Base-by-base conservation (phyloP, 2,113 vertebrate species). In the Mola mola region DNA sequence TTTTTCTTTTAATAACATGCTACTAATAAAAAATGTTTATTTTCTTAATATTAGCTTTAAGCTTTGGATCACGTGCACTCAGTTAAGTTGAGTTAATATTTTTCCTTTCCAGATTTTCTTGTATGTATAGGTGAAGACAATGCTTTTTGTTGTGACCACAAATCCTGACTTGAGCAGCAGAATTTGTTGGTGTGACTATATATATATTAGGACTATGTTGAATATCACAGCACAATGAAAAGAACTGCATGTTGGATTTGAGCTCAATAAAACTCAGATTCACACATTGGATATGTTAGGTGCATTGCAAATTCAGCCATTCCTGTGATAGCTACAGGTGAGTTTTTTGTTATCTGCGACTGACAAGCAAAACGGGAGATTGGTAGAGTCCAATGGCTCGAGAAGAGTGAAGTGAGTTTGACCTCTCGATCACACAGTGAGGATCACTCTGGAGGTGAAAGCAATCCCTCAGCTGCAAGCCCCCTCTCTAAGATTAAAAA, bases 381-480 rank as follows among this genome's bases (percentile, higher is more conserved):
- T 31, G 21, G 20, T 42, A 40, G 17, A 47, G 56, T 66, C 56
- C 31, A 25, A 34, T 24, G 29, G 48, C 51, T 51, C 2, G 0
- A 53, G 31, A 15, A 24, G 13, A 74, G 52, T 50, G 19, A 75
- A 74, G 51, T 37, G 29, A 38, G 52, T 66, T 44, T 57, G 58
- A 80, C 66, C 77, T 75, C 19, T 42, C 15, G 44, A 56, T 20
- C 82, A 83, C 79, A 86, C 51, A 73, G 71, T 53, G 12, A 24
- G 16, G 36, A 72, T 84, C 43, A 28, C 19, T 65, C 34, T 21
- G 25, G 47, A 75, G 53, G 52, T 15, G 34, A 65, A 42, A 21
- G 42, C 28, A 67, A 31, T 12, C n/a, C 48, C 25, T 51, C 36
- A 20, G 26, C 21, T 11, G 43, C 33, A n/a, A 38, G 36, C 47